Percentiles rank a stretch among this genome's conserved stretches.
Evolutionary conservation across 2,797 vertebrate species (phyloP).

Genomic region (Muraenolepis orangiensis): DNA sequence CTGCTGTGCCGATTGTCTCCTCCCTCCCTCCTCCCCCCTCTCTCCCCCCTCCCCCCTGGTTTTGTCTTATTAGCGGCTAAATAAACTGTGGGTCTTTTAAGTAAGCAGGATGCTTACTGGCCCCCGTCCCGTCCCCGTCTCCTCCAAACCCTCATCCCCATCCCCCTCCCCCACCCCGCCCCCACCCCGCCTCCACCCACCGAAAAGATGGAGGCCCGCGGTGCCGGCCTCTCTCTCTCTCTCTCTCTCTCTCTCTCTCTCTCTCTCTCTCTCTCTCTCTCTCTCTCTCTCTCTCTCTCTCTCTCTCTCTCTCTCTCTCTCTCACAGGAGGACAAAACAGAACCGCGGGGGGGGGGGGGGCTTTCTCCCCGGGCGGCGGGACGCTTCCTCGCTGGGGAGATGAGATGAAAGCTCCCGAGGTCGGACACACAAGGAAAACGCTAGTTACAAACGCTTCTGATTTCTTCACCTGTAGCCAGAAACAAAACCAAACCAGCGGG

Average conservation of each 20-base stretch:
- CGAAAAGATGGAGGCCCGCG: slow-evolving; percentile 32
- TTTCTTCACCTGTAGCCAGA: slow-evolving; percentile 51
- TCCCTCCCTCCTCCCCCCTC: too few species aligned
- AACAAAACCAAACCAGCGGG: not conserved
- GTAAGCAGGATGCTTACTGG: slow-evolving; percentile 48
- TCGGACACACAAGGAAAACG: slow-evolving; percentile 57
- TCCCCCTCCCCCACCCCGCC: not conserved
- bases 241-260: too few species aligned
- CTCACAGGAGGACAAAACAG: slow-evolving; percentile 55
- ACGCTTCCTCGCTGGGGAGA: slow-evolving; percentile 59
- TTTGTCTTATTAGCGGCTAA: slow-evolving; percentile 52
- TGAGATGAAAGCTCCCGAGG: slow-evolving; percentile 59
- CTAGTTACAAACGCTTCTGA: slow-evolving; percentile 47
- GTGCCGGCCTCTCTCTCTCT: slow-evolving; percentile 43
- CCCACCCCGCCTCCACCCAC: too few species aligned
- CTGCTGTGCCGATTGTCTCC: slow-evolving; percentile 46
- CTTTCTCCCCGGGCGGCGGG: slow-evolving; percentile 58
- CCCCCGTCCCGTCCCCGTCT: not conserved
- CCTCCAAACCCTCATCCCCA: not conserved
- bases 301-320: too few species aligned
- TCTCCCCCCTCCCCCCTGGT: too few species aligned
- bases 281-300: too few species aligned
- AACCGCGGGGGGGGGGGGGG: too few species aligned
- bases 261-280: too few species aligned
- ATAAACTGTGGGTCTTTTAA: slow-evolving; percentile 44